A percentile compares a stretch with the other conserved stretches of the same genome.
Conservation (phyloP, 2,888 invertebrate genomes). For the Ferrisia virgata region DNA sequence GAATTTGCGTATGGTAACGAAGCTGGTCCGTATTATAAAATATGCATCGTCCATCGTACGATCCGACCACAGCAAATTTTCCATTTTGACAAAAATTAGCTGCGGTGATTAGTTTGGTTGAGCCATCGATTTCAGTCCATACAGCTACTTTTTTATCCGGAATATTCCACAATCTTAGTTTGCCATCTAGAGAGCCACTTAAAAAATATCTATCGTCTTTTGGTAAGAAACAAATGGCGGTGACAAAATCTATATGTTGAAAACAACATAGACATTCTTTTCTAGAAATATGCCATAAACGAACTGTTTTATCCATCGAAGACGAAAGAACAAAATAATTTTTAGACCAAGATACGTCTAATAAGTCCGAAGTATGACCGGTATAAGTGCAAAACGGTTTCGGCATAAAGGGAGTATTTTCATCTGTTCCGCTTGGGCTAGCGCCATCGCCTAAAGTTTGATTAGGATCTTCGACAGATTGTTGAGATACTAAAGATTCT, state of each 20-base stretch:
- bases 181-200: constrained; percentile 96
- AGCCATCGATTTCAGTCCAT: constrained; percentile 96
- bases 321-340: constrained; percentile 97
- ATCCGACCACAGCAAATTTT: constrained; percentile 96
- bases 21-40: constrained; percentile 98
- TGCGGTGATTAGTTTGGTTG: constrained; percentile 89
- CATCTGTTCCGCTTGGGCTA: constrained; percentile 56
- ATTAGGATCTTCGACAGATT: constrained; percentile 63
- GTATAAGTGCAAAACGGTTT: constrained; percentile 88
- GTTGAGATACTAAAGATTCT: constrained; percentile 81
- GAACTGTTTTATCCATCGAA: constrained; percentile 97
- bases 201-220: constrained; percentile 83
- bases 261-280: constrained; percentile 98
- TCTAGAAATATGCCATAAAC: constrained; percentile 95
- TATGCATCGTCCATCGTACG: constrained; percentile 96
- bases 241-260: constrained; percentile 98
- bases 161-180: constrained; percentile 97
- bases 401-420: constrained; percentile 73
- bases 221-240: constrained; percentile 98
- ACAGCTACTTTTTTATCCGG: constrained; percentile 98
- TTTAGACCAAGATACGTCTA: constrained; percentile 98
- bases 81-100: constrained; percentile 94
- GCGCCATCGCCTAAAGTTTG: not conserved
- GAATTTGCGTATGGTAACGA: constrained; percentile 96
- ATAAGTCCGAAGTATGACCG: constrained; percentile 92